Conservation (phyloP, 2,113 vertebrate genomes). For the Hoplias malabaricus region DNA sequence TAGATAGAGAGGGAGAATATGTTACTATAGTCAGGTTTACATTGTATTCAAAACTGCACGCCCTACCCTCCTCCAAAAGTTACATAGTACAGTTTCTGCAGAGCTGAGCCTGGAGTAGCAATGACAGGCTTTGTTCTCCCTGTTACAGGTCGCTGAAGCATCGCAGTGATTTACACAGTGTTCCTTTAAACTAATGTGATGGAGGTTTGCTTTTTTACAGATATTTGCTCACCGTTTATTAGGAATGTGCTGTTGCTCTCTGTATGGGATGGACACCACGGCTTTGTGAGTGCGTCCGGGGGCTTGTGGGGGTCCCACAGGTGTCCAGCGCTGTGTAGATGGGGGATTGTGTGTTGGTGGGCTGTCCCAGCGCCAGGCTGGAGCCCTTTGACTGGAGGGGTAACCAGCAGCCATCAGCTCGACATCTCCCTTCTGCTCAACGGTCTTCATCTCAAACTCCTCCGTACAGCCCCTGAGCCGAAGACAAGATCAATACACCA, state of each 20-base stretch:
- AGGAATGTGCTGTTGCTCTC: conserved; percentile 80
- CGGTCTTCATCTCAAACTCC: conserved; percentile 81
- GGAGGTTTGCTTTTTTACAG: not conserved
- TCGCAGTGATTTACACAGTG: too few species aligned
- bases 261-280: conserved; percentile 74
- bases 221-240: conserved; percentile 82
- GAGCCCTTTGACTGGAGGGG: conserved; percentile 77
- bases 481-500: not conserved
- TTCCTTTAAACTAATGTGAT: too few species aligned
- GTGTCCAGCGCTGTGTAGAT: conserved; percentile 75
- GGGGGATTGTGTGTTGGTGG: conserved; percentile 72
- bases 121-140: too few species aligned
- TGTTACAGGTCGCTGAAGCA: too few species aligned
- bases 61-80: too few species aligned
- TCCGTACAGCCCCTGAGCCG: conserved; percentile 85
- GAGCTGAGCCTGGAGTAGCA: too few species aligned
- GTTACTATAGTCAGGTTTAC: too few species aligned
- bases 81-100: too few species aligned
- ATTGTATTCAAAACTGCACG: too few species aligned
- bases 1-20: too few species aligned
- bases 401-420: conserved; percentile 77
- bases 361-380: conserved; percentile 85
- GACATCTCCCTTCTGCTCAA: conserved; percentile 79
- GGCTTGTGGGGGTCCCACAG: conserved; percentile 62
- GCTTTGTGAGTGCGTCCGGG: conserved; percentile 76